Evolutionary conservation across 2,797 vertebrate genomes (phyloP).

Genomic region (Australoheros facetus): DNA sequence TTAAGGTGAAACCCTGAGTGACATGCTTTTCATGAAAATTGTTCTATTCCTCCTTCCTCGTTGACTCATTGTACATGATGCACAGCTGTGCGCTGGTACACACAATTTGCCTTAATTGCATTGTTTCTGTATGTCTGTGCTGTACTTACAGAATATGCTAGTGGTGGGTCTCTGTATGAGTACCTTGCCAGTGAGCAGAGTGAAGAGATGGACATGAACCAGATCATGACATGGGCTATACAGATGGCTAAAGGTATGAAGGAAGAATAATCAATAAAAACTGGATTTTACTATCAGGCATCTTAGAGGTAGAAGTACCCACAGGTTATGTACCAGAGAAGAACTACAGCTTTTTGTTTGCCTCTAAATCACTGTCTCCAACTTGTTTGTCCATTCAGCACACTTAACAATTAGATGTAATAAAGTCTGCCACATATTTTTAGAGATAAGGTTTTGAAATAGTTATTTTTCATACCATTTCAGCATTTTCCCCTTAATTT

Average conservation of each 20-base stretch:
- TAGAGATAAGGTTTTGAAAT: not conserved
- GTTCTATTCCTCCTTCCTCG: too few species aligned
- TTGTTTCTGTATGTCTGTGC: slow-evolving; percentile 15
- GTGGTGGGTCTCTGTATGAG: slow-evolving; percentile 93
- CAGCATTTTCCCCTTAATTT: not conserved
- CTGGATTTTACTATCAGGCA: not conserved
- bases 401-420: not conserved
- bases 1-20: not conserved
- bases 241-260: slow-evolving; percentile 96
- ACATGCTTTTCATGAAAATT: not conserved
- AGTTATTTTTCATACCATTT: not conserved
- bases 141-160: slow-evolving; percentile 89
- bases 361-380: not conserved
- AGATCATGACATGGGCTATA: slow-evolving; percentile 96
- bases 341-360: not conserved
- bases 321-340: not conserved
- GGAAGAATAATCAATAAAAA: not conserved
- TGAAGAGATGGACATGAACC: slow-evolving; percentile 98
- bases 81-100: not conserved
- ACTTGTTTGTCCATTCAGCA: not conserved
- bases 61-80: not conserved
- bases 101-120: not conserved
- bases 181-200: slow-evolving; percentile 96
- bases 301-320: too few species aligned
- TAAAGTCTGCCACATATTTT: not conserved